phyloP scores from a whole-genome alignment of 1,140 invertebrate genomes.

The Pissodes strobi region DNA sequence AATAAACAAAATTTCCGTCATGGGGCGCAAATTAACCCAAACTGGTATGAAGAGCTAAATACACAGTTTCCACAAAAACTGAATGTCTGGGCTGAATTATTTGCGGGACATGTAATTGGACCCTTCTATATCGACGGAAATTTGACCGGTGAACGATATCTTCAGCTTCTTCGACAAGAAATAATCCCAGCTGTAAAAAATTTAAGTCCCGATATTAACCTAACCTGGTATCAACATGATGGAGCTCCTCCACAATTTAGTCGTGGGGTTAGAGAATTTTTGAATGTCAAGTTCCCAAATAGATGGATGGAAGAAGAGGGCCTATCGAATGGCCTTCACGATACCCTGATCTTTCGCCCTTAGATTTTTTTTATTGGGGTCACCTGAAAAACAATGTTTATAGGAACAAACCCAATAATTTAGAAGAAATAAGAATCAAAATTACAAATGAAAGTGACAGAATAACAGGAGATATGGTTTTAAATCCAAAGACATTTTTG shows the following conservation, averaged over 20 bases:
- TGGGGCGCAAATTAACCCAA: slow-evolving; percentile 1
- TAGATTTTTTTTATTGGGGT: too few relatives aligned
- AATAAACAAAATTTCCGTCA: neutral
- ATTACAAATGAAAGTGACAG: too few relatives aligned
- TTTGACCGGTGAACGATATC: too few relatives aligned
- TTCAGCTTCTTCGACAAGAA: too few relatives aligned
- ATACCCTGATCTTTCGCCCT: too few relatives aligned
- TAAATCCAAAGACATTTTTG: slow-evolving; percentile 6
- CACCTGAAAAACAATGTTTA: too few relatives aligned
- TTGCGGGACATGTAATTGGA: slow-evolving; percentile 8
- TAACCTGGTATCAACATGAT: too few relatives aligned
- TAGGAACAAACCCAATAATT: too few relatives aligned
- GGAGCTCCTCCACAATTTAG: neutral
- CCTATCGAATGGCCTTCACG: too few relatives aligned
- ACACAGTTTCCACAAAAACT: slow-evolving; percentile 10
- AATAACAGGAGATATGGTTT: neutral
- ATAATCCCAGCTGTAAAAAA: neutral
- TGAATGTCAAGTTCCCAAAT: too few relatives aligned
- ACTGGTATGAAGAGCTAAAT: slow-evolving; percentile 8
- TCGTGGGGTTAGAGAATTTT: neutral
- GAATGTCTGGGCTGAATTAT: slow-evolving; percentile 11
- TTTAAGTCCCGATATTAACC: neutral
- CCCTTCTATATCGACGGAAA: slow-evolving; percentile 12
- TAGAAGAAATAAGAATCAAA: too few relatives aligned
- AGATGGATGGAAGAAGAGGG: too few relatives aligned